Evolutionary conservation across 2,113 vertebrate genomes (phyloP).

Genomic region (Melanocharis versteri): DNA sequence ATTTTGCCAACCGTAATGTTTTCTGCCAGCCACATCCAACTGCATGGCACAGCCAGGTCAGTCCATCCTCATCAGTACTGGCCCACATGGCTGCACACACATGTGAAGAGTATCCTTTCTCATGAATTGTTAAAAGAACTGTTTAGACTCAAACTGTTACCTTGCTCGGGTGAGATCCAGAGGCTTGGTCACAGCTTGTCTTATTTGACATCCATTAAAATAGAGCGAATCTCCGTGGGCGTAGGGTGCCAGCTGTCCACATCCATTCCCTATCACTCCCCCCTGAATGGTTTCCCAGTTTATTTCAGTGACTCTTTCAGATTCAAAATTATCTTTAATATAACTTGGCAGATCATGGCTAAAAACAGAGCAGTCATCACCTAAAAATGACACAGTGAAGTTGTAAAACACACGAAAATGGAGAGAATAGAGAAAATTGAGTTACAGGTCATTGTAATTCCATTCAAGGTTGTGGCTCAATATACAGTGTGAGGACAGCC

Average conservation of each 20-base stretch:
- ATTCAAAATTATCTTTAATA: constrained; percentile 99
- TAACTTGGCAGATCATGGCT: constrained; percentile 90
- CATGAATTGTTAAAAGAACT: neutral
- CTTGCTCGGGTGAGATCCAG: constrained; percentile 97
- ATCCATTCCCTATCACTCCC: constrained; percentile 91
- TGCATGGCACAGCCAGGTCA: neutral
- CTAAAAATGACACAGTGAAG: constrained; percentile 64
- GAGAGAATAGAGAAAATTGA: neutral
- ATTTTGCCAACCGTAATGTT: neutral
- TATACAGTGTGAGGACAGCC: neutral
- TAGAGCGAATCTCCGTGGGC: constrained; percentile 97
- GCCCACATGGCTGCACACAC: neutral
- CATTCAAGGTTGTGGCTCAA: neutral
- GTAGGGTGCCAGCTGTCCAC: constrained; percentile 93
- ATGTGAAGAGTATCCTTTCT: neutral
- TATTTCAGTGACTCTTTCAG: constrained; percentile 86
- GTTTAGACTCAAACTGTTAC: constrained; percentile 69
- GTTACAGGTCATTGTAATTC: neutral
- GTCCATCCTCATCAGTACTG: neutral
- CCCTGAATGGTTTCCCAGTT: constrained; percentile 97
- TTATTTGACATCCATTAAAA: constrained; percentile 94
- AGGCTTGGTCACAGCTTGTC: constrained; percentile 92
- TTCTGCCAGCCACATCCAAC: neutral
- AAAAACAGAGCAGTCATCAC: constrained; percentile 92
- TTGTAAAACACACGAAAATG: neutral